Percentiles rank a stretch among this genome's conserved stretches.
Conservation (phyloP, 53 echinoderm and acorn worm species). For the Antedon mediterranea region DNA sequence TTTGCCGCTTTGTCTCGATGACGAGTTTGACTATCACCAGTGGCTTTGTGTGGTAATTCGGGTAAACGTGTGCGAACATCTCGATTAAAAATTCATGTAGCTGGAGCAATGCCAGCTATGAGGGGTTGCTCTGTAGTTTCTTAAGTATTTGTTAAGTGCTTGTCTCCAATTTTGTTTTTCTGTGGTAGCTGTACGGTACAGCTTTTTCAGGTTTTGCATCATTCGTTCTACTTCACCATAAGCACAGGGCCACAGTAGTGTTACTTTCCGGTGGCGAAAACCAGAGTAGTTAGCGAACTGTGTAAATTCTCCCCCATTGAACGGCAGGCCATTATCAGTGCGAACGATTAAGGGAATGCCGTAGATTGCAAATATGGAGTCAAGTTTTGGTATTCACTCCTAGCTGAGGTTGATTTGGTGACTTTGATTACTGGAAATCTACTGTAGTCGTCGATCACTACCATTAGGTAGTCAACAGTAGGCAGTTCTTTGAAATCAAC, state of each 20-base stretch:
- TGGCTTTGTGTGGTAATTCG: too few species aligned
- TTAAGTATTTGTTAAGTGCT: conserved; percentile 7
- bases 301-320: conserved; percentile 21
- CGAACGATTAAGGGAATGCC: conserved; percentile 19
- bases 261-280: conserved; percentile 13
- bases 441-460: conserved; percentile 23
- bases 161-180: conserved; percentile 7
- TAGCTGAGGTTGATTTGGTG: conserved; percentile 24
- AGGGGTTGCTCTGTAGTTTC: conserved; percentile 13
- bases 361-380: conserved; percentile 13
- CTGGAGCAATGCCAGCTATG: conserved; percentile 15
- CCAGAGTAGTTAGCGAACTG: conserved; percentile 15
- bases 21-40: too few species aligned
- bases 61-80: too few species aligned
- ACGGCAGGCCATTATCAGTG: conserved; percentile 24
- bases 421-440: conserved; percentile 25
- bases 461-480: conserved; percentile 32
- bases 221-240: conserved; percentile 17
- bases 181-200: conserved; percentile 2
- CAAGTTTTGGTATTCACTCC: conserved; percentile 22
- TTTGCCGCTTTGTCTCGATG: too few species aligned
- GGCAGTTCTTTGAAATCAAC: conserved; percentile 33
- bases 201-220: conserved; percentile 18
- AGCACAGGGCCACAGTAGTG: conserved; percentile 24
- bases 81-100: conserved; percentile 4